Percentiles rank a stretch among this genome's conserved stretches.
These are phyloP conservation scores for Motacilla tschutschensis DNA, from an alignment of 2,113 vertebrate genomes.

Conservation along the genomic window DNA sequence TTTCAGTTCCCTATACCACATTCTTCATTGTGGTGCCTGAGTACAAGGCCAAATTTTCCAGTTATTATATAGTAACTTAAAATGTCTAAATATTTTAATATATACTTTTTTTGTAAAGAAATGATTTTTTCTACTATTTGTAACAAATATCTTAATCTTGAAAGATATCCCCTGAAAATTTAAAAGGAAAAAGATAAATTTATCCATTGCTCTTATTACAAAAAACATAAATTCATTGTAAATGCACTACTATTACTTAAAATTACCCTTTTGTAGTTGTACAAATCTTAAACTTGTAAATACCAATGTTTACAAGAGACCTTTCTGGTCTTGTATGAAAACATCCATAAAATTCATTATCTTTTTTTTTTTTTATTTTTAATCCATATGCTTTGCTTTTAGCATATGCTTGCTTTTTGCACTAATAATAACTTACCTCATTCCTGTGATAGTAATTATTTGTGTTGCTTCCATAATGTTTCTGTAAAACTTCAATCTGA, in stretches of 20 bases:
- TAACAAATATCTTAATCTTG: slow-evolving; percentile 71
- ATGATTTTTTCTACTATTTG: slow-evolving; percentile 79
- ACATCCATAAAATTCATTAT: slow-evolving; percentile 61
- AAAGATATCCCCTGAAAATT: slow-evolving; percentile 67
- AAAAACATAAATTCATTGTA: slow-evolving; percentile 51
- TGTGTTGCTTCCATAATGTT: slow-evolving; percentile 70
- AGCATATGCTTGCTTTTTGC: slow-evolving; percentile 82
- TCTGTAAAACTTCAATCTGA: slow-evolving; percentile 63
- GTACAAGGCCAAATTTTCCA: slow-evolving; percentile 48
- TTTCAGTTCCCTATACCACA: slow-evolving; percentile 21
- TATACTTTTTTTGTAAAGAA: slow-evolving; percentile 80
- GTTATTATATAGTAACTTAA: slow-evolving; percentile 76
- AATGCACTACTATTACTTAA: slow-evolving; percentile 73
- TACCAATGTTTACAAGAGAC: slow-evolving; percentile 74
- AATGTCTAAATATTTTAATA: slow-evolving; percentile 84
- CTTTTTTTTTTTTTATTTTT: slow-evolving; percentile 33
- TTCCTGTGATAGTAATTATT: slow-evolving; percentile 72
- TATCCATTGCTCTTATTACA: slow-evolving; percentile 36
- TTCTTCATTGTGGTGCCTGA: slow-evolving; percentile 24
- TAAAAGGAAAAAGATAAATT: slow-evolving; percentile 68
- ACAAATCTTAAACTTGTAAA: slow-evolving; percentile 66
- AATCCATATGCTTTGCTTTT: slow-evolving; percentile 72
- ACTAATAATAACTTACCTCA: slow-evolving; percentile 79
- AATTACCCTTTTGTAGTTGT: slow-evolving; percentile 66
- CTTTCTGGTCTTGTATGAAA: slow-evolving; percentile 57